Conservation (phyloP, 2,113 vertebrate genomes). For the Oreochromis spilurus region DNA sequence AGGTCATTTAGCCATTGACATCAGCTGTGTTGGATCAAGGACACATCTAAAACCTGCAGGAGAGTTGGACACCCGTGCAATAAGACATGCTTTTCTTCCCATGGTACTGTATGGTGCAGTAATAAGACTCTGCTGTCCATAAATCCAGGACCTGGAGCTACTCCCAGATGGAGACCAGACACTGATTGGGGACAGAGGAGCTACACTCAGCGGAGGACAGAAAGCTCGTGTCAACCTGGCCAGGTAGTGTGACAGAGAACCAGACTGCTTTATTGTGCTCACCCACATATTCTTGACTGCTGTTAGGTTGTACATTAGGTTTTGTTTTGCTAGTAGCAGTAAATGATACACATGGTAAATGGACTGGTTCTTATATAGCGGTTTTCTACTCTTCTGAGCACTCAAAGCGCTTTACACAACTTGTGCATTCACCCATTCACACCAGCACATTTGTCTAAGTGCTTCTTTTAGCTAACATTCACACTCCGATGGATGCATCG, state of each 20-base stretch:
- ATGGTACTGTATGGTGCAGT: not conserved
- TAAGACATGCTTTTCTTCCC: not conserved
- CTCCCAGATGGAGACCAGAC: conserved; percentile 85
- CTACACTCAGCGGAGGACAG: conserved; percentile 92
- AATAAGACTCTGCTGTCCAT: not conserved
- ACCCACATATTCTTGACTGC: not conserved
- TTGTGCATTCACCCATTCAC: too few relatives aligned
- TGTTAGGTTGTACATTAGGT: not conserved
- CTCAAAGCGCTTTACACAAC: too few relatives aligned
- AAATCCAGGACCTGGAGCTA: conserved; percentile 83
- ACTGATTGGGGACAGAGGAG: conserved; percentile 88
- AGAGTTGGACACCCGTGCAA: not conserved
- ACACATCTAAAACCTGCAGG: not conserved
- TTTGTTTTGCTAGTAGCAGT: not conserved
- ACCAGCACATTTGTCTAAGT: too few relatives aligned
- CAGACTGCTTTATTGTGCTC: not conserved
- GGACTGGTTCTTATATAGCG: too few relatives aligned
- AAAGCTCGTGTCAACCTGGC: conserved; percentile 93
- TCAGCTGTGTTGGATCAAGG: not conserved
- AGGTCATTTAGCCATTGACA: not conserved
- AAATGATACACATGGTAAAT: not conserved
- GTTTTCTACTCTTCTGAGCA: too few relatives aligned
- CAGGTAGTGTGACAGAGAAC: conserved; percentile 64
- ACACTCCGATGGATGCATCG: too few relatives aligned
- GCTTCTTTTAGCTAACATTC: too few relatives aligned